Percentiles rank a stretch among this genome's conserved stretches.
These are phyloP conservation scores for Drosophila ohnishii DNA, from an alignment of 1,140 invertebrate genomes.

Conservation along the genomic window DNA sequence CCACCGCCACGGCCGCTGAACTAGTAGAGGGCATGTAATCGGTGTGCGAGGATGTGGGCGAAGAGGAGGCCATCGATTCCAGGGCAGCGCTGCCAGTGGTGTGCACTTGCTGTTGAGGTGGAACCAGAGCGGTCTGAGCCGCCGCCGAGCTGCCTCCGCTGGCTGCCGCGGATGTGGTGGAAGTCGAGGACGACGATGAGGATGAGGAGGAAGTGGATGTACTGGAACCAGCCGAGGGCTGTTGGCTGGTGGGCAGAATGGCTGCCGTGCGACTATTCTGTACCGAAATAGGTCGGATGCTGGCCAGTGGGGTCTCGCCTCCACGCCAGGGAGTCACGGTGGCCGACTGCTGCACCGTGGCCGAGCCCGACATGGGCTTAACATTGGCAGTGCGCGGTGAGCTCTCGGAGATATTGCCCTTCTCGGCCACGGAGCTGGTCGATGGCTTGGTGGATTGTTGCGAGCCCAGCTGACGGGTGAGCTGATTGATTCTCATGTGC, in stretches of 20 bases:
- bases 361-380: slow-evolving; percentile 93
- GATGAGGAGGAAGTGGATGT: slow-evolving; percentile 54
- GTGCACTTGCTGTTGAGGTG: slow-evolving; percentile 86
- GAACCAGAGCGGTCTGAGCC: slow-evolving; percentile 85
- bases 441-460: slow-evolving; percentile 88
- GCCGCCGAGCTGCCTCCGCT: slow-evolving; percentile 62
- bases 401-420: slow-evolving; percentile 89
- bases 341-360: slow-evolving; percentile 84
- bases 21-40: slow-evolving; percentile 89
- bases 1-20: slow-evolving; percentile 84
- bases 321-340: slow-evolving; percentile 86
- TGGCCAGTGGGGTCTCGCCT: slow-evolving; percentile 92
- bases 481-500: slow-evolving; percentile 88
- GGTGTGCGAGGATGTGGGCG: slow-evolving; percentile 86
- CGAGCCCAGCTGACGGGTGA: slow-evolving; percentile 91
- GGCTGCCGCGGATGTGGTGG: slow-evolving; percentile 62
- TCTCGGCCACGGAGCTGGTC: slow-evolving; percentile 86
- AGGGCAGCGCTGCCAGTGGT: slow-evolving; percentile 85
- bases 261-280: slow-evolving; percentile 89
- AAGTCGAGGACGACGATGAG: slow-evolving; percentile 53
- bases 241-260: slow-evolving; percentile 89
- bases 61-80: slow-evolving; percentile 84
- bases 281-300: slow-evolving; percentile 94
- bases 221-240: slow-evolving; percentile 51
- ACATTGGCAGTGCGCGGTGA: slow-evolving; percentile 94